Base-by-base conservation (phyloP, 2,797 vertebrate genomes). In the Morelia viridis region DNA sequence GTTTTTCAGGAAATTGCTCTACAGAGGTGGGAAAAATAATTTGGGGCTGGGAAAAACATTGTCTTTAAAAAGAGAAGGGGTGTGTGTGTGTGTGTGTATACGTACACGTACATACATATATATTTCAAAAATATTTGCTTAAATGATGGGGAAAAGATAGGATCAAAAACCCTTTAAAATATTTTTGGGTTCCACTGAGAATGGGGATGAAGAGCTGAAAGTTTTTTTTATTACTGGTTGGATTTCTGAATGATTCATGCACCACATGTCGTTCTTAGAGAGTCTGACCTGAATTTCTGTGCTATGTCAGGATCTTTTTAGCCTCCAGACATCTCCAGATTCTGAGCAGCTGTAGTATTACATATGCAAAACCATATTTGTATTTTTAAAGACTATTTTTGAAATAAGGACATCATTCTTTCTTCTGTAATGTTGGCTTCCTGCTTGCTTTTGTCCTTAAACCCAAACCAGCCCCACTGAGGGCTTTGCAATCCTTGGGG, bases 151-250 rank as follows among this genome's bases (percentile, higher is more conserved):
- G 8, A 76, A 76, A 76, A 53, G 50, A 53, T 53, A 8, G 50
- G 7, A 8, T 7, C 6, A 46, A 89, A 90, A 94, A 64, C 1
- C 64, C 88, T 71, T 60, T 4, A n/a, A 92, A 0, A 28, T 87
- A 46, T 8, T 3, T 87, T 94, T 35, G 90, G 0, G 15, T n/a
- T 93, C 85, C 57, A 10, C 4, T 76, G 91, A 92, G 92, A 93
- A 76, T 35, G 17, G 58, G 2, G 24, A 56, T 0, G 0, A 0
- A 4, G 88, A n/a, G 0, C 2, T 0, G 31, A 6, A 65, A 12
- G 11, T 5, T 85, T 68, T 68, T 22, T 28, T 84, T 1, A 0
- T 24, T 41, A 4, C 35, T 50, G 26, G 35, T 65, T 87, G 56
- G 56, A 31, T 87, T 58, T 71, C 26, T 13, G 84, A 60, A 41